Evolutionary conservation across 1,140 invertebrate genomes (phyloP).

Genomic region (Papilio polyxenes): DNA sequence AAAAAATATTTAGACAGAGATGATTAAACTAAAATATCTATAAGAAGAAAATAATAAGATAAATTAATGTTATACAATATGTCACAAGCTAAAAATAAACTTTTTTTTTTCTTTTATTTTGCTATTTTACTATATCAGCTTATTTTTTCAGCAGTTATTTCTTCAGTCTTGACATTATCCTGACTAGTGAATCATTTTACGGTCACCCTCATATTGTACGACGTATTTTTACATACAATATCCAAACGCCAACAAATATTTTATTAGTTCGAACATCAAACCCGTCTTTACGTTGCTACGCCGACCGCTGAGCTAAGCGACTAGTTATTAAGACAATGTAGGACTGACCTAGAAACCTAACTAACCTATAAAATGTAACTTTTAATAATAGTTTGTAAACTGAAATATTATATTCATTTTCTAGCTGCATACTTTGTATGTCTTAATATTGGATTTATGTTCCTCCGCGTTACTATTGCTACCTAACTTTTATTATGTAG

Average conservation of each 20-base stretch:
- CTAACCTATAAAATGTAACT: slow-evolving; percentile 26
- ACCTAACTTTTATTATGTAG: background rate
- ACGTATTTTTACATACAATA: slow-evolving; percentile 5
- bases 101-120: background rate
- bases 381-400: slow-evolving; percentile 15
- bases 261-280: background rate
- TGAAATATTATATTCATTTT: slow-evolving; percentile 26
- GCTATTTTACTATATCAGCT: background rate
- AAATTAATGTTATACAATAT: background rate
- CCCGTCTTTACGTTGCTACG: background rate
- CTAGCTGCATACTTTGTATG: slow-evolving; percentile 21
- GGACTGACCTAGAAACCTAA: slow-evolving; percentile 14
- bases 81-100: no score
- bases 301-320: slow-evolving; percentile 14
- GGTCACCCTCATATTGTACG: background rate
- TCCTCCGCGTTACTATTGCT: background rate
- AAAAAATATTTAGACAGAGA: no score
- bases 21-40: background rate
- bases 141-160: background rate
- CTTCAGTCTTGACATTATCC: background rate
- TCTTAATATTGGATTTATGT: slow-evolving; percentile 24
- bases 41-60: background rate
- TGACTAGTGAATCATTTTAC: slow-evolving; percentile 5
- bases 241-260: slow-evolving; percentile 5
- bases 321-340: slow-evolving; percentile 9